Evolutionary conservation across 1,140 invertebrate species (phyloP), one percentile per base, ranked within the genome.

Genomic region (Drosophila pruinosa): DNA sequence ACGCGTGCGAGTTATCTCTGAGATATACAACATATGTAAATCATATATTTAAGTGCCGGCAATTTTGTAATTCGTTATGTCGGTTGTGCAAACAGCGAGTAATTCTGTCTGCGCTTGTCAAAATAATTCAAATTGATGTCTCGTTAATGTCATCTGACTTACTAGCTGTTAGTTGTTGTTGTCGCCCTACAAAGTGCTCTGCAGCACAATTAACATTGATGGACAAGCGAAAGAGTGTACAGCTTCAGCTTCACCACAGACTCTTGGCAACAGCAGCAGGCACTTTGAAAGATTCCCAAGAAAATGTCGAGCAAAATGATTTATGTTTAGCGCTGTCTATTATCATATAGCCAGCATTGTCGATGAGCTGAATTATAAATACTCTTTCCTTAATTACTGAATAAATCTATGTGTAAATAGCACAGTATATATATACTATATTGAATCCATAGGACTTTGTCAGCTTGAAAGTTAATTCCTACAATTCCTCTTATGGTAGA

Each of bases 51-150:
- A 53, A 38, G 2, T 26, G 21, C 47, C 15, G 7, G 1, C 4
- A 5, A 26, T 48, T 48, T 58, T 63, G 58, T 63, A 69, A 69
- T 19, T 41, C 10, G 0, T 63, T 47, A 45, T 53, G 48, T 19
- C 6, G 7, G 14, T 26, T 64, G 36, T 45, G 53, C 78, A 79
- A 69, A 70, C 58, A 19, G 3, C 17, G 17, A n/a, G 19, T 75
- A 85, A 70, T 77, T 69, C 72, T 82, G 83, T 76, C 72, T 61
- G 43, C 77, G 48, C 68, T 63, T 88, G 82, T 88, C 82, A 88
- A 88, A 82, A 89, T 89, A 88, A 72, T 69, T 88, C 58, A 67
- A 78, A 78, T 65, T 81, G 71, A 81, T 82, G 82, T 73, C 57
- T 71, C 71, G 81, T 86, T 85, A 85, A 73, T 85, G 80, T 74